Base-by-base conservation (phyloP, 1,140 invertebrate genomes). In the Drosophila mauritiana region DNA sequence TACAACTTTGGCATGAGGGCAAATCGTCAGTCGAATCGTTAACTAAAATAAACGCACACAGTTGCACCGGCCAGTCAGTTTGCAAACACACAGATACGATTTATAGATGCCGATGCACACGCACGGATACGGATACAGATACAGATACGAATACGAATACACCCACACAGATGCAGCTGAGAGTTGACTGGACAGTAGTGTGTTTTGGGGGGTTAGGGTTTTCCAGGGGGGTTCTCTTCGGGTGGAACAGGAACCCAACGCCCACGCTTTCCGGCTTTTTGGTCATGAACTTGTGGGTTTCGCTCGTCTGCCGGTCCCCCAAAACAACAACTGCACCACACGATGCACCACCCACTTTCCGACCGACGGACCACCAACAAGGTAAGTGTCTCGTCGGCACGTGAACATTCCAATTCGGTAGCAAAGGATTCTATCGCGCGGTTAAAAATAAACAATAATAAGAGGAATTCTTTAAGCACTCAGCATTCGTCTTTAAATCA, bases 251-350 rank as follows among this genome's bases (percentile, higher is more conserved):
- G 15, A 20, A 45, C 17, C 42, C 42, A 64, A 65, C 84, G 73
- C 83, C 84, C 84, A 88, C 84, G 73, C 54, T 51, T 57, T 59
- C 54, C 84, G 84, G 84, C 84, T 58, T 69, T 89, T 89, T 89
- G 84, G 84, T 89, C 80, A 84, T 89, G 84, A 89, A 89, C 84
- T 89, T 89, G 84, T 74, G 80, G 80, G 72, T 57, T 77, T 77
- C 27, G 56, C 31, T 64, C 59, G 56, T 56, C 45, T 49, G 58
- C 63, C 55, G 43, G 58, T 22, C 49, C 42, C 42, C 27, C 39
- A 36, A 36, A 42, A n/a, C 15, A 67, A 54, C 27, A 34, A 34
- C 54, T 59, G 59, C 59, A 59, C 34, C 43, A 22, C 59, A 40
- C 27, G 27, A 39, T 58, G 59, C 59, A 58, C 34, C 43, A 22